A percentile compares a stretch with the other conserved stretches of the same genome.
Conservation (phyloP, 2,113 vertebrate species). For the Mus pahari region DNA sequence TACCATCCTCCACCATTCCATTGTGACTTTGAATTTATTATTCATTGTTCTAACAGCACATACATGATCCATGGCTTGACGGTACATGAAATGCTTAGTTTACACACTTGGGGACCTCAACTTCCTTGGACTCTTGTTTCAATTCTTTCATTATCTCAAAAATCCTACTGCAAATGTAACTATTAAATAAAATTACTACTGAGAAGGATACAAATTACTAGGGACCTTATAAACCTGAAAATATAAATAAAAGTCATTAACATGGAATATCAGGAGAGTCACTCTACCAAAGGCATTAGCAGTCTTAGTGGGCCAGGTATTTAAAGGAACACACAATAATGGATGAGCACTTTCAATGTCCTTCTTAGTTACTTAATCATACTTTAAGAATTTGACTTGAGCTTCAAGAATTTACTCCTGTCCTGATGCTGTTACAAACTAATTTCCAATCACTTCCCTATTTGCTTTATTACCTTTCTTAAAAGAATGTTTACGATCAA, state of each 20-base stretch:
- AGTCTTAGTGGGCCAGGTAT: neutral
- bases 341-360: neutral
- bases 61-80: neutral
- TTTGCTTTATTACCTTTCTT: slow-evolving; percentile 83
- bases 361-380: slow-evolving; percentile 5
- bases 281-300: neutral
- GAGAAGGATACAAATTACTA: neutral
- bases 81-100: neutral
- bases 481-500: slow-evolving; percentile 78
- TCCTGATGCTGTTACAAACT: slow-evolving; percentile 65
- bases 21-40: neutral
- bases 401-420: slow-evolving; percentile 25
- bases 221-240: neutral
- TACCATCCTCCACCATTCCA: neutral
- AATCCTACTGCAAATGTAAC: neutral
- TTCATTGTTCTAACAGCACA: neutral
- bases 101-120: neutral
- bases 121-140: neutral
- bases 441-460: slow-evolving; percentile 82
- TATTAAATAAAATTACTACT: slow-evolving; percentile 18
- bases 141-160: slow-evolving; percentile 5
- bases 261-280: neutral
- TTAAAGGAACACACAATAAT: neutral
- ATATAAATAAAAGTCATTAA: neutral
- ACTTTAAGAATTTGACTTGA: slow-evolving; percentile 10